Percentiles rank a stretch among this genome's conserved stretches.
These are phyloP conservation scores for Corythornis leucogaster DNA, from an alignment of 2,797 vertebrate genomes.

Conservation along the genomic window DNA sequence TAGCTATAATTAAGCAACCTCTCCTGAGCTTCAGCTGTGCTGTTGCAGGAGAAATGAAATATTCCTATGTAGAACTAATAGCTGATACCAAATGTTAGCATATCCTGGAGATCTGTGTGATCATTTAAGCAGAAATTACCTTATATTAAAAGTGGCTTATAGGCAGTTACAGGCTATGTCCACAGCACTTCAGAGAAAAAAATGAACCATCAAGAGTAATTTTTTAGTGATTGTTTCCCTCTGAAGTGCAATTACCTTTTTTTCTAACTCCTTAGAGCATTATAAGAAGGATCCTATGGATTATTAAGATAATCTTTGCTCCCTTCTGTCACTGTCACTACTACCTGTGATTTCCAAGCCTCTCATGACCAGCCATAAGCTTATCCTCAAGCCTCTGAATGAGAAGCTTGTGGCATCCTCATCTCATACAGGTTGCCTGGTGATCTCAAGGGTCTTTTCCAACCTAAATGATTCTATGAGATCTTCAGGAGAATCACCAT, in stretches of 20 bases:
- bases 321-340: not conserved
- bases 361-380: not conserved
- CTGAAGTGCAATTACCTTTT: not conserved
- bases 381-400: not conserved
- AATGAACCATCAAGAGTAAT: not conserved
- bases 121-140: slow-evolving; percentile 1
- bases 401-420: not conserved
- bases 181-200: not conserved
- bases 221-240: not conserved
- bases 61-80: not conserved
- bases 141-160: slow-evolving; percentile 8
- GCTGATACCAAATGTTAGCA: slow-evolving; percentile 10
- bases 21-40: not conserved
- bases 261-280: not conserved
- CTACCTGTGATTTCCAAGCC: not conserved
- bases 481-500: too few species aligned
- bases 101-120: not conserved
- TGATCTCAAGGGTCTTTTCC: not conserved
- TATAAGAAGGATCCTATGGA: not conserved
- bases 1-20: slow-evolving; percentile 9
- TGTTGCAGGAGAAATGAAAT: slow-evolving; percentile 1
- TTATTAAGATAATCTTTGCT: not conserved
- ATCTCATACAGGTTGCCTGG: not conserved
- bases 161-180: not conserved
- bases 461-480: not conserved